Conservation (phyloP, 53 echinoderm and acorn worm species). For the Echinometra lucunter region DNA sequence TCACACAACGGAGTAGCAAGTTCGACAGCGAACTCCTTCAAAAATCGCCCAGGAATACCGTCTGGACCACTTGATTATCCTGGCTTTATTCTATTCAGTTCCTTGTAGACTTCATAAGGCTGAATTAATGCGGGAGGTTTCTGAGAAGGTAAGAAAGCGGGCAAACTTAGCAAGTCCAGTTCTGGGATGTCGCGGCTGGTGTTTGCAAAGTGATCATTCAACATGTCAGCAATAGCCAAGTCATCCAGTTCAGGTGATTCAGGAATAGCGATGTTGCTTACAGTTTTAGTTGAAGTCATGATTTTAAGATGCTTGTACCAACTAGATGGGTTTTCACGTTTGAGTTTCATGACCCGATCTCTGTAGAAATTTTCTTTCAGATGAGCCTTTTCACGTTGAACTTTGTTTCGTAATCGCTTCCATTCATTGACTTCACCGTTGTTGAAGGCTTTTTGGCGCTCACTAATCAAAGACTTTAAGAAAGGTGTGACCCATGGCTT, state of each 20-base stretch:
- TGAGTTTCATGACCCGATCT: not conserved
- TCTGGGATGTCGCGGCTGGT: not conserved
- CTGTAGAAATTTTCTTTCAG: not conserved
- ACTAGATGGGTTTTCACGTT: not conserved
- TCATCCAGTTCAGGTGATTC: not conserved
- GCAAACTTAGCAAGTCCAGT: not conserved
- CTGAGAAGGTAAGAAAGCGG: not conserved
- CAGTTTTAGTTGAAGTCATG: not conserved
- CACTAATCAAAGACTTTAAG: not conserved
- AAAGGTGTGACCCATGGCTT: not conserved
- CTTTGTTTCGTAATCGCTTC: not conserved
- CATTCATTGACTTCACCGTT: too few species aligned
- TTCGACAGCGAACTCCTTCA: too few species aligned
- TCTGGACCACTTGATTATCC: not conserved
- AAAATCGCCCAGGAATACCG: too few species aligned
- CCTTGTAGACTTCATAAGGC: not conserved
- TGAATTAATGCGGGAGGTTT: not conserved
- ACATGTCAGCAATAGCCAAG: not conserved
- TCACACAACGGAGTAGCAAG: too few species aligned
- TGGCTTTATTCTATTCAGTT: not conserved
- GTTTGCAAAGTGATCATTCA: not conserved
- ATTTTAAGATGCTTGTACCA: not conserved
- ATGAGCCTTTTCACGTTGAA: not conserved
- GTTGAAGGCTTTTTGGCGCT: not conserved
- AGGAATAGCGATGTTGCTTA: not conserved